Evolutionary conservation across 2,888 invertebrate genomes (phyloP), one percentile per base, ranked within the genome.

Genomic region (Tetragnatha montana): DNA sequence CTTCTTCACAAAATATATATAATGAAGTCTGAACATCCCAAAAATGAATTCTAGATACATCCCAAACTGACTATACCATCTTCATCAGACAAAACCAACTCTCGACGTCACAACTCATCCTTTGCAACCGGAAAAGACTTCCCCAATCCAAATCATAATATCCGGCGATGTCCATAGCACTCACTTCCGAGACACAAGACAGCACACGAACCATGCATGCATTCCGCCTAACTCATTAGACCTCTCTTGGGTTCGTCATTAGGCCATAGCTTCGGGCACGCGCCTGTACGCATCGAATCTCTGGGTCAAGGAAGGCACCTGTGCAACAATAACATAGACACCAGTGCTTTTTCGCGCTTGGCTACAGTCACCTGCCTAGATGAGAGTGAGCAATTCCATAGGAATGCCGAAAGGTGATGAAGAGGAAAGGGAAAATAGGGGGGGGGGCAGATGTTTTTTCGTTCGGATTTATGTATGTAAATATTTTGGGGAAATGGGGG

Each of bases 291-390:
- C 83, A 22, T 76, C 68, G 21, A 19, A 21, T 70, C 78, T 86
- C 80, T 86, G 73, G 87, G 69, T 87, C 81, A 87, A 86, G 71
- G 69, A 60, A 83, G 83, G 78, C 84, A 87, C 87, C 87, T 87
- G 87, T 87, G 60, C 17, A 35, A 60, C 60, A 60, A 60, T 60
- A 60, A 60, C 73, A 22, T 19, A 73, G 19, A 12, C 22, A 73
- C 21, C 21, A 21, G 88, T 83, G 21, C 17, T n/a, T 69, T 74
- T 71, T 10, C 50, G 68, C 88, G 88, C 88, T 80, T 88, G 74
- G 22, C 14, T 79, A 83, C 12, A 73, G 19, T 74, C 88, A 88
- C 88, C 88, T 88, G 88, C 88, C 73, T 68, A 8, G 17, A 35
- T 19, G 22, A 70, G 60, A 17, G 60, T 60, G 60, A 60, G 60